Evolutionary conservation across 2,113 vertebrate genomes (phyloP), one percentile per base, ranked within the genome.

Genomic region (Lepus timidus): DNA sequence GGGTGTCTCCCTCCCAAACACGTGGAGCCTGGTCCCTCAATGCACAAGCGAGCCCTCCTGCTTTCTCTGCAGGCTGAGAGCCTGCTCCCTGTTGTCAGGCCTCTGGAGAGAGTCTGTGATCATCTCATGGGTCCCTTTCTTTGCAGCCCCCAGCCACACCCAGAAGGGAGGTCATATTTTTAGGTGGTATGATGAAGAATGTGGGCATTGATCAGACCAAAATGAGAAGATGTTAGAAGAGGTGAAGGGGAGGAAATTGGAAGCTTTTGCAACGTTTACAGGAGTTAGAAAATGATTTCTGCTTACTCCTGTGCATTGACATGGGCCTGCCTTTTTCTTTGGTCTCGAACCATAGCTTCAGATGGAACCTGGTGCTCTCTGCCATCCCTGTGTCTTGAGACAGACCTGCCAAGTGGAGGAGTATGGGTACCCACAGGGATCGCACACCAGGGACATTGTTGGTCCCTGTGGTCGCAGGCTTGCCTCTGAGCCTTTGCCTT

Each of bases 281-380:
- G 61, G 55, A 68, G 79, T 31, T 52, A 19, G 36, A 70, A 67
- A 62, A 39, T 27, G 9, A 11, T 65, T 27, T 17, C 8, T n/a
- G 70, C 31, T 49, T 62, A 22, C 5, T 55, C 1, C 22, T 6
- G 74, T 4, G 2, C 36, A 27, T 16, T 6, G 27, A 44, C 19
- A 25, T 82, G 82, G 49, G 36, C 33, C n/a, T 82, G 20, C 76
- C 92, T 85, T 88, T 81, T 44, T 62, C 17, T 8, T 67, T 93
- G 36, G n/a, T 90, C 51, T 90, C 52, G 2, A 3, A 51, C 13
- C 29, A 33, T 25, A 29, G 52, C 17, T 67, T 80, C 25, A 51
- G 14, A 22, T 76, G 70, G 51, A 44, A 27, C 10, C 67, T 74
- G 79, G n/a, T 12, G 0, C 11, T 79, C 58, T 86, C 20, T 65